Evolutionary conservation across 2,888 invertebrate species (phyloP), one percentile per base, ranked within the genome.

Genomic region (Crematogaster levior): DNA sequence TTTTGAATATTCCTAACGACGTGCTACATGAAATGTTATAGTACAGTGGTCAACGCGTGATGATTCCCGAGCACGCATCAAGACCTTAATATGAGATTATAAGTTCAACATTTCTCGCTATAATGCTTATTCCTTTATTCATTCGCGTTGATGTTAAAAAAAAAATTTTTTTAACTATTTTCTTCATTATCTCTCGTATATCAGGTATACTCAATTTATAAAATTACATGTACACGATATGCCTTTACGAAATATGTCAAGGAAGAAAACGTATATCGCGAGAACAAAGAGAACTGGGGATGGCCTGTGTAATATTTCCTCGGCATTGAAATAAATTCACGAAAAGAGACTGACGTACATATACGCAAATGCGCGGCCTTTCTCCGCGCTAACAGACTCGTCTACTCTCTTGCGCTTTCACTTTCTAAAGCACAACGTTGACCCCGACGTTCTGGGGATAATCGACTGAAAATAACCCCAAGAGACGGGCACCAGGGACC

Each of bases 381-480:
- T 72, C 81, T 84, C 53, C 77, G 84, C 84, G 66, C 75, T 88
- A 87, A 90, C 88, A 88, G 89, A 90, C 89, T 86, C 88, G 88
- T 88, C 86, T 84, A 80, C 80, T 88, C 81, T 82, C 85, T 86
- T 85, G 85, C 83, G 74, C 70, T 61, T 61, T 65, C 83, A 83
- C 68, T 79, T 70, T 79, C 70, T 84, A 85, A 90, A 88, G 86
- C 85, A 89, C 88, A 68, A 81, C 84, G 86, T 90, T 92, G 90
- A 91, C 91, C 92, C 91, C 87, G 74, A 4, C 82, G 77, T 89
- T 89, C 90, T 82, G 46, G 92, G 90, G 93, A 94, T 94, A 94
- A 94, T 94, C 94, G 94, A 94, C 94, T 92, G 93, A 93, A 93
- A 94, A 94, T 93, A 94, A 94, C 92, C 93, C 94, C 94, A 90